Evolutionary conservation across 2,797 vertebrate species (phyloP), one percentile per base, ranked within the genome.

Genomic region (Mus spretus): DNA sequence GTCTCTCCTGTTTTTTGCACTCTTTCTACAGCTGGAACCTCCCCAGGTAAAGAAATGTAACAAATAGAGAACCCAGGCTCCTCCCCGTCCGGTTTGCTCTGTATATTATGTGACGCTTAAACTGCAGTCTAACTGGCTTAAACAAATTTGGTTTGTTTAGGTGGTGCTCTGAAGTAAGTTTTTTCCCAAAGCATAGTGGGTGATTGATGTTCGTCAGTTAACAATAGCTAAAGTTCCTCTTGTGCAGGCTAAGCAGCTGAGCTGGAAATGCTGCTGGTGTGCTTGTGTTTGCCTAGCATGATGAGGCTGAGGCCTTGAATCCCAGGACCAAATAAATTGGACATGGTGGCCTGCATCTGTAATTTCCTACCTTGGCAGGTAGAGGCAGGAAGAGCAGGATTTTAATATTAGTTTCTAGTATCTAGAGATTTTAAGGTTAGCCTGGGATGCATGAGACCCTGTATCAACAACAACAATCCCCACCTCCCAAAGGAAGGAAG

Each of bases 11-110:
- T 78, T 79, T 88, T 95, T 95, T 59, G 67, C 50, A 55, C 55
- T 74, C 55, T 59, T 89, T 20, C 14, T 34, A 28, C 40, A 37
- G 15, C 31, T 80, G 89, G 81, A 88, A 53, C 14, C 22, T 82
- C 93, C 47, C 57, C 4, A 1, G 89, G 84, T 93, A 77, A 90
- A 84, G 91, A 82, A 94, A 90, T 67, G 37, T 6, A 83, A 65
- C 53, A 57, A 15, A 40, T 31, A 78, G 82, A 80, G 75, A 55
- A 34, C 37, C n/a, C 20, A 47, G 14, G 74, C 20, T 11, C 10
- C 19, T 61, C 10, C 72, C 63, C 4, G 4, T 47, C 77, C 59
- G 8, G 37, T 14, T 37, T 22, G 3, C 34, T 65, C 40, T 80
- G 24, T 5, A 34, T 6, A 3, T 59, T 26, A 1, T 13, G 28